A percentile compares a stretch with the other conserved stretches of the same genome.
phyloP scores from a whole-genome alignment of 2,888 invertebrate genomes.

The Drosophila acutilabella region DNA sequence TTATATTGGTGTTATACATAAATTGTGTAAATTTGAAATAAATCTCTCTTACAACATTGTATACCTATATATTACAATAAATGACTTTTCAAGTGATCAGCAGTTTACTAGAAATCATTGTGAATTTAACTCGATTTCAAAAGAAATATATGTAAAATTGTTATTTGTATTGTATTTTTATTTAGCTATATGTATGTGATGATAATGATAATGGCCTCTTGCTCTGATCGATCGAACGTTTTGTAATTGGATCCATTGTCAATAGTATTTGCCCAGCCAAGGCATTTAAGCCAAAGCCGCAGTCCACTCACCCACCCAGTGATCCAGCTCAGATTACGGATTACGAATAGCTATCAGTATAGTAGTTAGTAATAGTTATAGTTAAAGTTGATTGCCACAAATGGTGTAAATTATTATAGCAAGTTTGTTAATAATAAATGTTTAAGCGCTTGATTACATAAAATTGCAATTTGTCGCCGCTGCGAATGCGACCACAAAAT shows the following conservation, averaged over 20 bases:
- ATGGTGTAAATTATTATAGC: conserved; percentile 70
- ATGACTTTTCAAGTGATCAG: too few relatives aligned
- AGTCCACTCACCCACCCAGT: conserved; percentile 36
- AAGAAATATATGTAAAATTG: too few relatives aligned
- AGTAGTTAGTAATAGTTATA: not conserved
- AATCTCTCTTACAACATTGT: too few relatives aligned
- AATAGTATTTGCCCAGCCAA: conserved; percentile 62
- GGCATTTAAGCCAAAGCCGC: conserved; percentile 72
- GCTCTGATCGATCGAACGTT: conserved; percentile 27
- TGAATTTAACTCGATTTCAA: too few relatives aligned
- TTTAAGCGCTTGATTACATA: conserved; percentile 80
- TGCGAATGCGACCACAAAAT: conserved; percentile 56
- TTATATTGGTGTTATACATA: too few relatives aligned
- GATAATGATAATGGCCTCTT: conserved; percentile 22
- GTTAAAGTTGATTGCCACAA: conserved; percentile 44
- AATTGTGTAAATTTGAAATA: too few relatives aligned
- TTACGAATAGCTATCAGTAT: conserved; percentile 11
- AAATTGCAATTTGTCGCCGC: conserved; percentile 63
- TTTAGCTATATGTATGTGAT: not conserved
- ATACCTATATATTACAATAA: too few relatives aligned
- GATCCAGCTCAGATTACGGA: conserved; percentile 36
- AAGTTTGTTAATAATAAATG: conserved; percentile 81
- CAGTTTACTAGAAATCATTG: too few relatives aligned
- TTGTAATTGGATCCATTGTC: conserved; percentile 52
- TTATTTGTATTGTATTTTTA: too few relatives aligned